These are phyloP conservation scores for Xyrauchen texanus DNA, from an alignment of 2,113 vertebrate genomes.

Conservation along the genomic window DNA sequence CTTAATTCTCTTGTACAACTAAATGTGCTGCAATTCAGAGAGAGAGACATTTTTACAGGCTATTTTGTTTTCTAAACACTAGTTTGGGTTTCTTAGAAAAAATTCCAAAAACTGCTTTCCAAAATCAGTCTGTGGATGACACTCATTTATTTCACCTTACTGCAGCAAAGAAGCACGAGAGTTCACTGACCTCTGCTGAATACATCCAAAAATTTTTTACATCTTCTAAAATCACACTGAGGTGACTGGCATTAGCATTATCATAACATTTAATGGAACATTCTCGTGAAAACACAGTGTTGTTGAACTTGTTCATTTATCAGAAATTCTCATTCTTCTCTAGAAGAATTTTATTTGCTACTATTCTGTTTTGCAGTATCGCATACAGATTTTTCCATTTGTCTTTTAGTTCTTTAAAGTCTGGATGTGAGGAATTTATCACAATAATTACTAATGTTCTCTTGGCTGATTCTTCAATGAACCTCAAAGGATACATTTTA, in stretches of 20 bases:
- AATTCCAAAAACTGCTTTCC: constrained; percentile 22
- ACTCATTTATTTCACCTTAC: constrained; percentile 29
- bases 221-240: background rate
- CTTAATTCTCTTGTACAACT: constrained; percentile 19
- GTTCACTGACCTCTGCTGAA: constrained; percentile 1
- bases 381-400: constrained; percentile 38
- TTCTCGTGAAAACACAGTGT: background rate
- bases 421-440: constrained; percentile 43
- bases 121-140: background rate
- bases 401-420: constrained; percentile 39
- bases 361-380: background rate
- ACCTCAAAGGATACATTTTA: constrained; percentile 36
- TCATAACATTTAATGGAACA: background rate
- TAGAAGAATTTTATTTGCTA: background rate
- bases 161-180: background rate
- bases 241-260: background rate
- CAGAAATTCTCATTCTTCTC: background rate
- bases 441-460: constrained; percentile 30
- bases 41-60: constrained; percentile 14
- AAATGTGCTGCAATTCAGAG: constrained; percentile 23
- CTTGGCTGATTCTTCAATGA: constrained; percentile 20
- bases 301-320: background rate
- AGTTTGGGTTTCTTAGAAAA: constrained; percentile 30
- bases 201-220: background rate
- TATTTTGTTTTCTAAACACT: constrained; percentile 18